These are phyloP conservation scores for Moxostoma hubbsi DNA, from an alignment of 2,797 vertebrate species.

Conservation along the genomic window DNA sequence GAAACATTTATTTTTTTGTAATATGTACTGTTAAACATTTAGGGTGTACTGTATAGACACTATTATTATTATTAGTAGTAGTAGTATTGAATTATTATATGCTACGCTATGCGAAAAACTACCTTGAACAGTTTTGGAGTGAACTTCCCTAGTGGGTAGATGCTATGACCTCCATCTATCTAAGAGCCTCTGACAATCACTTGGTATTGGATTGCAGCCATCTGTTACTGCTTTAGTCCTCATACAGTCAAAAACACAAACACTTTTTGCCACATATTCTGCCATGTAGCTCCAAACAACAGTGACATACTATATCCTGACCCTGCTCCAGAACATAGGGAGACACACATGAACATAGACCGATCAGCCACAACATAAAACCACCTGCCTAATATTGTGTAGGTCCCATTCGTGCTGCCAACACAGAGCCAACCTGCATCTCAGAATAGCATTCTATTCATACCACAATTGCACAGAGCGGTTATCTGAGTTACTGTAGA, in stretches of 20 bases:
- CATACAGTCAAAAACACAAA: background rate
- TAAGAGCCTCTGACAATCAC: slow-evolving; percentile 6
- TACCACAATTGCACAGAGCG: too few species aligned
- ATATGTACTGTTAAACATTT: too few species aligned
- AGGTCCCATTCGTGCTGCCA: too few species aligned
- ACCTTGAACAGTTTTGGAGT: background rate
- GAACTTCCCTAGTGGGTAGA: background rate
- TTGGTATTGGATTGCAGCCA: slow-evolving; percentile 8
- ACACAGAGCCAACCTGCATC: too few species aligned
- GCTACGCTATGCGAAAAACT: background rate
- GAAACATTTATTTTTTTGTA: too few species aligned
- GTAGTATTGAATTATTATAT: background rate
- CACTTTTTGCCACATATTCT: background rate
- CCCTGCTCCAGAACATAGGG: background rate
- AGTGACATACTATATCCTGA: background rate
- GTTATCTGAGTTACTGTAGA: too few species aligned
- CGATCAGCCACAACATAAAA: too few species aligned
- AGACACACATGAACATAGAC: background rate
- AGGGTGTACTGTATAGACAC: background rate
- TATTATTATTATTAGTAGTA: background rate
- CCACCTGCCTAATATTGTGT: too few species aligned
- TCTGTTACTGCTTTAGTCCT: background rate
- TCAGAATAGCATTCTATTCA: too few species aligned
- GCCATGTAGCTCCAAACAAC: slow-evolving; percentile 14
- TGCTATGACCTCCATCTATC: background rate